Percentiles rank a stretch among this genome's conserved stretches.
phyloP scores from a whole-genome alignment of 2,113 vertebrate species.

The Chlamydotis undulata region DNA sequence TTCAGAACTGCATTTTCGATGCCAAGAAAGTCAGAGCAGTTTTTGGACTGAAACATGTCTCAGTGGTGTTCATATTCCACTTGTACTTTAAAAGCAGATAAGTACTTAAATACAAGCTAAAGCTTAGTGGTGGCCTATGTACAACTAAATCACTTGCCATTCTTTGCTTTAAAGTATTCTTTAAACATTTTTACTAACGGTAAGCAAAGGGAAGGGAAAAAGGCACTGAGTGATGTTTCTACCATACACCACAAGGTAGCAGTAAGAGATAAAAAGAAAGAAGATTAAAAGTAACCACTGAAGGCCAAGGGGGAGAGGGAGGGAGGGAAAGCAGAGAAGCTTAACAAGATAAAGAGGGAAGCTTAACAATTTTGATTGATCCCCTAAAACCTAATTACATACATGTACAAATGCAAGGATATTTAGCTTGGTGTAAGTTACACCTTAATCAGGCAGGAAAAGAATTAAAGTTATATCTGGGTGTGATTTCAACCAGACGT shows the following conservation, averaged over 20 bases:
- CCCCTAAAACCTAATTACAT: background rate
- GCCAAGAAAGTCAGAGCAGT: background rate
- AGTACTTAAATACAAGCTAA: background rate
- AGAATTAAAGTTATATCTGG: background rate
- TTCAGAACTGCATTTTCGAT: background rate
- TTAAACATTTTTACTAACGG: background rate
- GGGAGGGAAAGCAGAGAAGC: background rate
- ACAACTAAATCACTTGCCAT: background rate
- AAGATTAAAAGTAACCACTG: background rate
- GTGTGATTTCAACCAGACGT: background rate
- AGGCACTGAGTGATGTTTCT: background rate
- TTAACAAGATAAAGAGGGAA: background rate
- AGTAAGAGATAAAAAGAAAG: slow-evolving; percentile 38
- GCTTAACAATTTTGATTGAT: background rate
- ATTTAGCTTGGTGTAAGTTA: background rate
- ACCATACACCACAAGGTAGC: slow-evolving; percentile 19
- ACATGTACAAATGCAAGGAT: background rate
- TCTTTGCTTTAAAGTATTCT: background rate
- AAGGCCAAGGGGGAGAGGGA: background rate
- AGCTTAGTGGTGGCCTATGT: background rate
- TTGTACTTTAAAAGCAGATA: background rate
- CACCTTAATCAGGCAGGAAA: background rate
- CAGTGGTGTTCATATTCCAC: background rate
- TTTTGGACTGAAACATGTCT: background rate
- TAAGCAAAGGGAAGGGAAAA: background rate